A percentile compares a stretch with the other conserved stretches of the same genome.
These are phyloP conservation scores for Syncerus caffer DNA, from an alignment of 2,797 vertebrate genomes.

Conservation along the genomic window DNA sequence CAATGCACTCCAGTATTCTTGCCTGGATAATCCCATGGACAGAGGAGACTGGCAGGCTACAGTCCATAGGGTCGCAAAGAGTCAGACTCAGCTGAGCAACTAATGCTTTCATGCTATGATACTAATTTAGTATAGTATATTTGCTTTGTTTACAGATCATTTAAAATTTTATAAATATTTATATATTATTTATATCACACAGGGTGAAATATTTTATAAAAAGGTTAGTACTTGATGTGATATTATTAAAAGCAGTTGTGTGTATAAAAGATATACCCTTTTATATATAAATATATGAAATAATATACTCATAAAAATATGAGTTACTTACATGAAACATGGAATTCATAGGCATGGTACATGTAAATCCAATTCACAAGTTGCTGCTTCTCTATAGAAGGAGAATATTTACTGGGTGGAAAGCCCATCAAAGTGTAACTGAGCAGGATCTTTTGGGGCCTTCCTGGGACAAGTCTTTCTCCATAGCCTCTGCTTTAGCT, in stretches of 20 bases:
- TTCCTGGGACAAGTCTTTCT: neutral
- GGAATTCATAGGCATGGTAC: neutral
- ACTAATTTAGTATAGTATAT: neutral
- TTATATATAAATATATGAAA: neutral
- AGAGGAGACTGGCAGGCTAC: neutral
- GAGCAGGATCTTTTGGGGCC: neutral
- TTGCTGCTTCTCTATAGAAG: accelerated
- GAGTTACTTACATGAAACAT: neutral
- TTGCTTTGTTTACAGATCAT: neutral
- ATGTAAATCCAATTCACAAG: neutral
- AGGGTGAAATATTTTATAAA: neutral
- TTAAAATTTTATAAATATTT: neutral
- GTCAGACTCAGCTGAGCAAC: neutral
- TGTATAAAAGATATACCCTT: neutral
- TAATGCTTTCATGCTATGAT: neutral
- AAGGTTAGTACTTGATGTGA: neutral
- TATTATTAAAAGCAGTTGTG: neutral
- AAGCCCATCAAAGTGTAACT: neutral
- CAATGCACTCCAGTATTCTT: neutral
- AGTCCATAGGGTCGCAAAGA: neutral
- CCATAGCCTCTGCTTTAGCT: neutral
- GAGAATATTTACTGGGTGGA: neutral
- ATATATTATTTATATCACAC: neutral
- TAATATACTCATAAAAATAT: neutral
- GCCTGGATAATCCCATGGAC: neutral